Conservation (phyloP, 2,113 vertebrate genomes). For the Circaetus cinerascens region DNA sequence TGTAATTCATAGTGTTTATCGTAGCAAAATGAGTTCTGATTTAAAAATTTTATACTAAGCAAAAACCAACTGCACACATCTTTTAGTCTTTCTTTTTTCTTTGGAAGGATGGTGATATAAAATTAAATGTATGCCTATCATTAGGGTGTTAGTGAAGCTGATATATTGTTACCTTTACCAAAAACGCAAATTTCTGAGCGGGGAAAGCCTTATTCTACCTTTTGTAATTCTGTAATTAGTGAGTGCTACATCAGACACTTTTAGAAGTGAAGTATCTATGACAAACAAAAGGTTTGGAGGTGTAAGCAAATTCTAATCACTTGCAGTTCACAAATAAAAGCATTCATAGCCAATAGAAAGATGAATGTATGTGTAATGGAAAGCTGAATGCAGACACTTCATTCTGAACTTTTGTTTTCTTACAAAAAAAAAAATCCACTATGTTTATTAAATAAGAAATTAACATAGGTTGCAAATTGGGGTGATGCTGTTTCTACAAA, state of each 20-base stretch:
- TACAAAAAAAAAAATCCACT: neutral
- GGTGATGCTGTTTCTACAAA: constrained; percentile 22
- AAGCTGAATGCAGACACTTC: constrained; percentile 22
- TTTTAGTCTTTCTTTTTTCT: neutral
- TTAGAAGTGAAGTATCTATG: constrained; percentile 28
- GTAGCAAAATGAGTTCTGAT: neutral
- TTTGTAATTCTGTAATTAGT: constrained; percentile 57
- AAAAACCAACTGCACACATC: constrained; percentile 24
- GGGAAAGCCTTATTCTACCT: constrained; percentile 60
- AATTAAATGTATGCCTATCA: constrained; percentile 38
- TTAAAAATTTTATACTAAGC: constrained; percentile 48
- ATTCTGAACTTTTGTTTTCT: neutral
- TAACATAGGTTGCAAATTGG: neutral
- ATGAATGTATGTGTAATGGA: constrained; percentile 26
- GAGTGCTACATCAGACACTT: constrained; percentile 42
- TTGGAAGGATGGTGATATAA: constrained; percentile 25
- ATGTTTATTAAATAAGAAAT: neutral
- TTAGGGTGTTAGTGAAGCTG: constrained; percentile 34
- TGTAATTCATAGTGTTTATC: constrained; percentile 29
- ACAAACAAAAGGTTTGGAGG: constrained; percentile 22
- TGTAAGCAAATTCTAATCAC: constrained; percentile 44
- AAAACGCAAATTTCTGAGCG: constrained; percentile 43
- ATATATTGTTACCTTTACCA: constrained; percentile 57
- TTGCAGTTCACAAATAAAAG: constrained; percentile 51
- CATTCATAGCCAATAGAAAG: neutral